These are phyloP conservation scores for Himantopus leucocephalus DNA, from an alignment of 2,113 vertebrate species.

Conservation along the genomic window DNA sequence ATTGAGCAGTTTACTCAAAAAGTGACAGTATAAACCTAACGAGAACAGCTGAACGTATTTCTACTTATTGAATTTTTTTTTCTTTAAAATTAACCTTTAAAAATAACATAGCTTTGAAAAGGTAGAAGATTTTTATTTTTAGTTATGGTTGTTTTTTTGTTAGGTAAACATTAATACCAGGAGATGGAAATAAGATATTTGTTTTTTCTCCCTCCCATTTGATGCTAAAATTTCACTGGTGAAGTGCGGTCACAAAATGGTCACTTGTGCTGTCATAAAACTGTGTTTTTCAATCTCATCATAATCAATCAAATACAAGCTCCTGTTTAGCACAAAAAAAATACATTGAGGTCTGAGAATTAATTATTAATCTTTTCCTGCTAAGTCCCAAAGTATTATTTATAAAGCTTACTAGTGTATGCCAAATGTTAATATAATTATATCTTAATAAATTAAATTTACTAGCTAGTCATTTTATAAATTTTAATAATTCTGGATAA, in stretches of 20 bases:
- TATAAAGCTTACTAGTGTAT: neutral
- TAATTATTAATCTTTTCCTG: neutral
- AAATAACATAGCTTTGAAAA: neutral
- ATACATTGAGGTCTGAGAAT: neutral
- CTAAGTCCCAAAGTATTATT: neutral
- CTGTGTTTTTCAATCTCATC: neutral
- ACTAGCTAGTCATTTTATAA: neutral
- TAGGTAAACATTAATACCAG: neutral
- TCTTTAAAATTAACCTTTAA: slow-evolving; percentile 29
- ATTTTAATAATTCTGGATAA: neutral
- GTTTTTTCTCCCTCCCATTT: neutral
- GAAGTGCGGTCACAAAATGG: neutral
- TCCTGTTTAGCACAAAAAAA: neutral
- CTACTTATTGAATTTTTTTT: neutral
- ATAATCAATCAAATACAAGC: neutral
- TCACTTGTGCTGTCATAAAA: neutral
- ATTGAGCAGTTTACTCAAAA: slow-evolving; percentile 13
- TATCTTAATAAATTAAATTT: neutral
- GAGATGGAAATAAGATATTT: neutral
- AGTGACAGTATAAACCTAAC: neutral
- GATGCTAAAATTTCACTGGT: neutral
- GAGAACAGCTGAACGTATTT: neutral
- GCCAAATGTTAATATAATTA: neutral
- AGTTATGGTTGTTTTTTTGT: neutral
- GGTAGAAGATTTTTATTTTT: neutral